Conservation (phyloP, 2,888 invertebrate species). For the Nasonovia ribisnigri region DNA sequence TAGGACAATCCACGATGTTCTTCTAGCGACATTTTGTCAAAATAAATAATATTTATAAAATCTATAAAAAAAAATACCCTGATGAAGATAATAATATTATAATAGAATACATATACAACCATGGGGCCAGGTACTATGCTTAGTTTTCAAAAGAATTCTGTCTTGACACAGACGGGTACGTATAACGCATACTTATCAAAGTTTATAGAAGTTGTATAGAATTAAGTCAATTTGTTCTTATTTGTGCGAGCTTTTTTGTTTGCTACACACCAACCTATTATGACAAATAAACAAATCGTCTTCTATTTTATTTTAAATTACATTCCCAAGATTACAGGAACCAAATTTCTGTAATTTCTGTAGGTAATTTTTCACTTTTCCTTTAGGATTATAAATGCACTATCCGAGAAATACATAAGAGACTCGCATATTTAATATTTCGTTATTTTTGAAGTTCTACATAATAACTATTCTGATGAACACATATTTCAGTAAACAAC, state of each 20-base stretch:
- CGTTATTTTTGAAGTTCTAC: not conserved
- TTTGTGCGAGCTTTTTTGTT: not conserved
- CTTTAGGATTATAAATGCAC: not conserved
- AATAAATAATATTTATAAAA: not conserved
- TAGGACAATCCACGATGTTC: not conserved
- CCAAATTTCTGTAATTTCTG: conserved; percentile 5
- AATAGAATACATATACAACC: not conserved
- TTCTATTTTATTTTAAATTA: conserved; percentile 18
- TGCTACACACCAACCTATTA: not conserved
- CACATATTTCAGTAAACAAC: not conserved
- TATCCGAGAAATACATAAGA: not conserved
- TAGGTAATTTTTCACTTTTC: not conserved
- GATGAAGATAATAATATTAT: not conserved
- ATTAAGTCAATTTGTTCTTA: conserved; percentile 19
- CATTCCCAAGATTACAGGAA: not conserved
- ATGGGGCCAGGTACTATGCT: not conserved
- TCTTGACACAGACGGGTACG: not conserved
- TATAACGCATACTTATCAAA: not conserved
- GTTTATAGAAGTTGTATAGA: not conserved
- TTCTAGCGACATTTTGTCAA: not conserved
- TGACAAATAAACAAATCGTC: conserved; percentile 25
- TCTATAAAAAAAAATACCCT: not conserved
- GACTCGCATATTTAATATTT: not conserved
- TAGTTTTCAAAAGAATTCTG: not conserved
- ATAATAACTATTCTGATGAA: not conserved